Conservation (phyloP, 2,888 invertebrate species). For the Nemurella pictetii region DNA sequence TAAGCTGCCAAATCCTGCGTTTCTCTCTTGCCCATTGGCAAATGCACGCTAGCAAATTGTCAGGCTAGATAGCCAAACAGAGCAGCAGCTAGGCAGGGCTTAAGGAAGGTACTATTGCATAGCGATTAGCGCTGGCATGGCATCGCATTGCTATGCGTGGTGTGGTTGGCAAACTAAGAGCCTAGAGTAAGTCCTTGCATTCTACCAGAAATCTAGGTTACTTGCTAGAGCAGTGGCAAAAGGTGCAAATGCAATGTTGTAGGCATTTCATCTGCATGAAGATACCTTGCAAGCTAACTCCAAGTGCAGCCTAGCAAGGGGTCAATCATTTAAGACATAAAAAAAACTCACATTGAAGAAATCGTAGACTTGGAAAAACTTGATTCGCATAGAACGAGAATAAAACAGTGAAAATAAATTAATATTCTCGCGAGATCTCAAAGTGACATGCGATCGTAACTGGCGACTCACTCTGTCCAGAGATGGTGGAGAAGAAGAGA, state of each 20-base stretch:
- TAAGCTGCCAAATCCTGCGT: too few relatives aligned
- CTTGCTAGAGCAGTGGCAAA: not conserved
- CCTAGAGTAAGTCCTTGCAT: not conserved
- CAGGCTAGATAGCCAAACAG: not conserved
- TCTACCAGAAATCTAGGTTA: not conserved
- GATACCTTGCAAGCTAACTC: not conserved
- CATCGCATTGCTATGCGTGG: not conserved
- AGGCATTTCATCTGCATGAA: not conserved
- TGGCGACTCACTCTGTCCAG: conserved; percentile 61
- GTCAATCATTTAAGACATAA: not conserved
- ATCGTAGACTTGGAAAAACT: not conserved
- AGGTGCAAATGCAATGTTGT: not conserved
- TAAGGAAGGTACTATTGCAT: not conserved
- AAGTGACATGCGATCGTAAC: conserved; percentile 25
- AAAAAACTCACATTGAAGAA: not conserved
- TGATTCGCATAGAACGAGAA: not conserved
- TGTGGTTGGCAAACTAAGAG: not conserved
- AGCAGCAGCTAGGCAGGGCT: not conserved
- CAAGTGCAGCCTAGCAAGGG: not conserved
- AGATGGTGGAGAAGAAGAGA: conserved; percentile 69
- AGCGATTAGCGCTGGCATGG: not conserved
- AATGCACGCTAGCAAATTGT: not conserved
- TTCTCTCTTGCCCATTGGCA: too few relatives aligned
- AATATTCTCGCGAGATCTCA: not conserved
- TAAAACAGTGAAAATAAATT: not conserved